Percentiles rank a stretch among this genome's conserved stretches.
Evolutionary conservation across 1,140 invertebrate genomes (phyloP).

Genomic region (Coptotermes formosanus): DNA sequence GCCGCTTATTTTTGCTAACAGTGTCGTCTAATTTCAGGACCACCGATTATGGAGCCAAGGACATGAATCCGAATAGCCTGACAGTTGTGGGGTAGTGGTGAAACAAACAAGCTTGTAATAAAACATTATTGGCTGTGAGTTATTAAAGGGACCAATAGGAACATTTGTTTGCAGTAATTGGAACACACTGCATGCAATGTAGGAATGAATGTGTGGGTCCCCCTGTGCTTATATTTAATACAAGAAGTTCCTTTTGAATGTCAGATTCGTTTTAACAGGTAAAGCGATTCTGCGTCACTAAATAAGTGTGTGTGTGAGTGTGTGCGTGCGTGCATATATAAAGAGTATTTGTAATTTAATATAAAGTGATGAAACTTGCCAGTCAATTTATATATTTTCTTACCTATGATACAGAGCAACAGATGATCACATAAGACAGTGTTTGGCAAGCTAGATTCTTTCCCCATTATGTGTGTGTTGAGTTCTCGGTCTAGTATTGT

Average conservation of each 20-base stretch:
- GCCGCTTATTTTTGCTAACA: background rate
- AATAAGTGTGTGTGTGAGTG: background rate
- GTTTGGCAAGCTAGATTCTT: background rate
- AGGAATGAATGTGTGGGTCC: background rate
- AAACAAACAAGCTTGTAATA: background rate
- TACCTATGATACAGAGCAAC: background rate
- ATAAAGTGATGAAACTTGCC: background rate
- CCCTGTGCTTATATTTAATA: background rate
- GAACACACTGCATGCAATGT: background rate
- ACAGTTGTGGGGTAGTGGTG: conserved; percentile 1
- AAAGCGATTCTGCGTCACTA: conserved; percentile 1
- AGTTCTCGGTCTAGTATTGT: background rate
- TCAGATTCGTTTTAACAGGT: background rate
- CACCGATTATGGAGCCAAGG: conserved; percentile 23
- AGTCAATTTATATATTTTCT: background rate
- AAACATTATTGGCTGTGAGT: conserved; percentile 3
- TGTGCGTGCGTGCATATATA: too few relatives aligned
- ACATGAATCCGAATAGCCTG: conserved; percentile 11
- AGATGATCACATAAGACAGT: background rate
- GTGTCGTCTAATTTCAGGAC: conserved; percentile 6
- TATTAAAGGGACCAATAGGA: conserved; percentile 1
- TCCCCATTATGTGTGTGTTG: background rate
- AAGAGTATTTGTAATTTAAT: background rate
- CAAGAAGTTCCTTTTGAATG: background rate
- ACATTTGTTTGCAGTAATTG: background rate